Conservation (phyloP, 2,113 vertebrate genomes). For the Siphamia tubifer region DNA sequence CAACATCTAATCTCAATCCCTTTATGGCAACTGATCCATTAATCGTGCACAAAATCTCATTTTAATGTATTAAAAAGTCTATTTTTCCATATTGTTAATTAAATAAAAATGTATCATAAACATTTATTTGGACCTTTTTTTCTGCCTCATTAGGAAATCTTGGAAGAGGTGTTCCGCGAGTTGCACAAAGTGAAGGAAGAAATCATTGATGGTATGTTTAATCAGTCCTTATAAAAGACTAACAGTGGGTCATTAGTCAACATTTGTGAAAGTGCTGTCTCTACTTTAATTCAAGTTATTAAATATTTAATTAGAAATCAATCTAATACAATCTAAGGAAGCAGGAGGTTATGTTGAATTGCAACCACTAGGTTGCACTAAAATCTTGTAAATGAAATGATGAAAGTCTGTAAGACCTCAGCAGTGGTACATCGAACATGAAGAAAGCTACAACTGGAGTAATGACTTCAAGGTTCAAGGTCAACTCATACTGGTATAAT, state of each 20-base stretch:
- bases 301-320: background rate
- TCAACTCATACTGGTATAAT: too few relatives aligned
- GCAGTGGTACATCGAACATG: too few relatives aligned
- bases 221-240: background rate
- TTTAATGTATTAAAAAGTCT: background rate
- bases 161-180: constrained; percentile 97
- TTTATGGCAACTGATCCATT: background rate
- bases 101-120: background rate
- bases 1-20: background rate
- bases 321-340: background rate
- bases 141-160: constrained; percentile 86
- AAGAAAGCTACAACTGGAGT: too few relatives aligned
- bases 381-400: background rate
- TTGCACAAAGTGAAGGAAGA: constrained; percentile 99
- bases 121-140: background rate
- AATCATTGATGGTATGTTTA: constrained; percentile 93
- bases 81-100: background rate
- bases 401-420: background rate
- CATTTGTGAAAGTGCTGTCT: background rate
- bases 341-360: background rate
- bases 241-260: background rate
- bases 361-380: constrained; percentile 55
- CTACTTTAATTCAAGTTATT: background rate
- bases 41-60: background rate
- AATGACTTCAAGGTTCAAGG: too few relatives aligned